Evolutionary conservation across 1,140 invertebrate species (phyloP).

Genomic region (Sminthurinus signatus): DNA sequence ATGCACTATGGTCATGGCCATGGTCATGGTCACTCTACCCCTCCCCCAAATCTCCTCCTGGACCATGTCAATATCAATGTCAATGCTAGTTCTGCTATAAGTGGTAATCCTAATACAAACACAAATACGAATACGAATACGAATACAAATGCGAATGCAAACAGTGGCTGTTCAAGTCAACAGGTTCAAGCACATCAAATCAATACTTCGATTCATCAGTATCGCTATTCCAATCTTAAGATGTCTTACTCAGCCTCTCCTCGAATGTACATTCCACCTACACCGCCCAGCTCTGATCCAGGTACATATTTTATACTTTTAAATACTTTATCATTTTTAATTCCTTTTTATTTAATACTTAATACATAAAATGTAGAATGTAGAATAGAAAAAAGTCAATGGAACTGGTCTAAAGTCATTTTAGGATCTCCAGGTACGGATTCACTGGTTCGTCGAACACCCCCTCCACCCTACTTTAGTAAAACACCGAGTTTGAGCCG

Average conservation of each 20-base stretch:
- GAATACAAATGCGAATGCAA: no score
- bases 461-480: constrained; percentile 29
- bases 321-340: no score
- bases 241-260: constrained; percentile 23
- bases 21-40: constrained; percentile 11
- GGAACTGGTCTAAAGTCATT: constrained; percentile 34
- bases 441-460: constrained; percentile 42
- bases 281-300: constrained; percentile 44
- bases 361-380: neutral
- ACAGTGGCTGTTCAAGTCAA: neutral
- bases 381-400: neutral
- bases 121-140: no score
- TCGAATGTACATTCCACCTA: constrained; percentile 42
- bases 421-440: constrained; percentile 48
- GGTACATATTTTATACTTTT: no score
- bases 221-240: constrained; percentile 38
- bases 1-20: constrained; percentile 24
- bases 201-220: constrained; percentile 19
- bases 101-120: no score
- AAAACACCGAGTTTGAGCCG: neutral
- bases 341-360: no score
- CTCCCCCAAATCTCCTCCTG: neutral
- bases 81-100: no score
- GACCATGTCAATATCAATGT: constrained; percentile 5
- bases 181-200: constrained; percentile 8